Conservation (phyloP, 2,888 invertebrate genomes). For the Cloeon dipterum region DNA sequence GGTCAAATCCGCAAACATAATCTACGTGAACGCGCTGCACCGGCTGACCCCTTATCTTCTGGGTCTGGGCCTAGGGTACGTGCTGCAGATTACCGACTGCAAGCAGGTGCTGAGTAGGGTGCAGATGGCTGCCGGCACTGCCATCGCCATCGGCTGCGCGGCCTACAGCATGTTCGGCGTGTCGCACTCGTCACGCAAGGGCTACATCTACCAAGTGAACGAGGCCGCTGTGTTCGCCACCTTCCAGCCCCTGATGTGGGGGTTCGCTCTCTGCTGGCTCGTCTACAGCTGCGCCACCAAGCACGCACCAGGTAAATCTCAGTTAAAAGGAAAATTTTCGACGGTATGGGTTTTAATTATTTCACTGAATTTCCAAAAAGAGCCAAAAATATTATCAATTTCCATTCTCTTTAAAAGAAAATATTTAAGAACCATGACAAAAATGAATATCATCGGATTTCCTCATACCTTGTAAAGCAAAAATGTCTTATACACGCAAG, state of each 20-base stretch:
- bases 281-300: constrained; percentile 4
- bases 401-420: too few relatives aligned
- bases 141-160: constrained; percentile 2
- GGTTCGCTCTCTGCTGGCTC: constrained; percentile 6
- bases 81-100: background rate
- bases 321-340: too few relatives aligned
- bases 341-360: too few relatives aligned
- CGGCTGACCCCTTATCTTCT: constrained; percentile 6
- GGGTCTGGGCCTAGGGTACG: constrained; percentile 6
- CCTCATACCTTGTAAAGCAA: too few relatives aligned
- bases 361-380: too few relatives aligned
- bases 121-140: constrained; percentile 2
- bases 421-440: too few relatives aligned
- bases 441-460: too few relatives aligned
- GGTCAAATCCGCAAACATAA: constrained; percentile 3
- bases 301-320: constrained; percentile 2
- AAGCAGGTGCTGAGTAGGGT: background rate
- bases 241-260: constrained; percentile 6
- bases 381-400: too few relatives aligned
- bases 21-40: constrained; percentile 6
- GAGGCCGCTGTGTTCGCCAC: constrained; percentile 4
- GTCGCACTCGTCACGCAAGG: background rate
- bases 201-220: constrained; percentile 1
- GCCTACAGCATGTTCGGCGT: constrained; percentile 5
- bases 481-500: too few relatives aligned